These are phyloP conservation scores for Apamea sordens DNA, from an alignment of 2,888 invertebrate genomes.

Conservation along the genomic window DNA sequence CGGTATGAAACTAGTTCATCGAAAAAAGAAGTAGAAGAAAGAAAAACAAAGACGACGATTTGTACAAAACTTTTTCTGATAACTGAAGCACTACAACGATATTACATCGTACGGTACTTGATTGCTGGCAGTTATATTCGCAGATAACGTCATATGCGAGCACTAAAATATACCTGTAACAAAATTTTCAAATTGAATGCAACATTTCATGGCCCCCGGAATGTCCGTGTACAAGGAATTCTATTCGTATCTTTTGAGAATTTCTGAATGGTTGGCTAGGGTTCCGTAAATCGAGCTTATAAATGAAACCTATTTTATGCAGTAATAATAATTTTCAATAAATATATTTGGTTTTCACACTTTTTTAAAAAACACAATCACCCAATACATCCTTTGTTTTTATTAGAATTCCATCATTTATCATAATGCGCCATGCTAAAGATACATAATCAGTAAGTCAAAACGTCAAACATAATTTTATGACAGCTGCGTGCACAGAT, in stretches of 20 bases:
- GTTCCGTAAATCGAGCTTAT: conserved; percentile 67
- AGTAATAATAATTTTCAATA: background rate
- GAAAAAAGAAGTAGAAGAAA: background rate
- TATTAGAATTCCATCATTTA: background rate
- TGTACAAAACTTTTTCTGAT: background rate
- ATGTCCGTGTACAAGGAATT: conserved; percentile 69
- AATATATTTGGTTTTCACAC: background rate
- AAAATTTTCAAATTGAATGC: conserved; percentile 71
- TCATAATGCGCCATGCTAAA: background rate
- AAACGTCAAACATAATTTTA: background rate
- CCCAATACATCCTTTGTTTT: background rate
- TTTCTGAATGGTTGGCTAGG: conserved; percentile 60
- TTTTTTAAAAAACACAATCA: background rate
- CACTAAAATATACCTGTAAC: conserved; percentile 63
- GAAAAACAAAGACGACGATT: too few relatives aligned
- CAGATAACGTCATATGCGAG: conserved; percentile 41
- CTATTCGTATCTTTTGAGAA: conserved; percentile 70
- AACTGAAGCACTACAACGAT: conserved; percentile 7
- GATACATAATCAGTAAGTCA: too few relatives aligned
- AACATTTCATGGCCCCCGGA: conserved; percentile 68
- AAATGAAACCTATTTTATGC: conserved; percentile 13
- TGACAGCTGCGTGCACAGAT: background rate
- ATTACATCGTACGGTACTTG: conserved; percentile 12
- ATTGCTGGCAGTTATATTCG: conserved; percentile 31
- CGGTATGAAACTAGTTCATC: background rate